These are phyloP conservation scores for Ericerus pela DNA, from an alignment of 1,140 invertebrate genomes.

Conservation along the genomic window DNA sequence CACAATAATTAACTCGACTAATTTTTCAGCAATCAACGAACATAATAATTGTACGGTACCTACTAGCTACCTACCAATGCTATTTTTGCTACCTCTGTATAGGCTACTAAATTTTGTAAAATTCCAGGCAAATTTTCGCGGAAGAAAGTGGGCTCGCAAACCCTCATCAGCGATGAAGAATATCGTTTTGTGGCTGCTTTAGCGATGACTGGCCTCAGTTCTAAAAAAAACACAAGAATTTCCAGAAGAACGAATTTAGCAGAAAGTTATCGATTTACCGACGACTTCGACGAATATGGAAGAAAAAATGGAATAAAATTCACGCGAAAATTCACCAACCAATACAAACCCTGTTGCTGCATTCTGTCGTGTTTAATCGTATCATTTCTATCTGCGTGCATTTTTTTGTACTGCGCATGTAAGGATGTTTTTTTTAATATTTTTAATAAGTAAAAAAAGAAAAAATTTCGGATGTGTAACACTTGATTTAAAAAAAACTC, in stretches of 20 bases:
- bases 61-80: too few species aligned
- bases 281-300: not conserved
- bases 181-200: too few species aligned
- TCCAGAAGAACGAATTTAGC: not conserved
- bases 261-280: not conserved
- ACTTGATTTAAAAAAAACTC: not conserved
- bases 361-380: conserved; percentile 66
- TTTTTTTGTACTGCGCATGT: conserved; percentile 76
- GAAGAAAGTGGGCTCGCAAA: too few species aligned
- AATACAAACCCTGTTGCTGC: conserved; percentile 67
- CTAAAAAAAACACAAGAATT: not conserved
- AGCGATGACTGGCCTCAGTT: too few species aligned
- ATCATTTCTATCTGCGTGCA: conserved; percentile 58
- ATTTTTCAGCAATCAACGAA: too few species aligned
- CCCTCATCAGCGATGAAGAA: too few species aligned
- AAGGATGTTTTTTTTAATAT: conserved; percentile 35
- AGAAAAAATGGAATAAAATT: conserved; percentile 64
- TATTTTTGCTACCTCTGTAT: too few species aligned
- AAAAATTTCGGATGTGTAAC: not conserved
- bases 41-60: too few species aligned
- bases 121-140: too few species aligned
- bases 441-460: not conserved
- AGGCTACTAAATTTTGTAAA: too few species aligned
- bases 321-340: conserved; percentile 60
- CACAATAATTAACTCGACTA: too few species aligned